Percentiles rank a stretch among this genome's conserved stretches.
These are phyloP conservation scores for Colletes gigas DNA, from an alignment of 1,140 invertebrate species.

Conservation along the genomic window DNA sequence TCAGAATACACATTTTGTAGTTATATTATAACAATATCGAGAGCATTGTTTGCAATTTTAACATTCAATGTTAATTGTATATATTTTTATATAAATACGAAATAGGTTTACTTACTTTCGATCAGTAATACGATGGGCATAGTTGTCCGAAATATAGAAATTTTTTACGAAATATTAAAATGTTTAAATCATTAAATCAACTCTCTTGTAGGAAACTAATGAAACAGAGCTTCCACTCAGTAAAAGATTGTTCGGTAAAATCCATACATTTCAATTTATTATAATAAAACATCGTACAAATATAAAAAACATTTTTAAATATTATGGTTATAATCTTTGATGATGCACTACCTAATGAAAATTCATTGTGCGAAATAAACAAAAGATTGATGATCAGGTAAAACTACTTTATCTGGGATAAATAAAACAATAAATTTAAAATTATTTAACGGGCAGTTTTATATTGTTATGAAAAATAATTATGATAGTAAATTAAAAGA, in stretches of 20 bases:
- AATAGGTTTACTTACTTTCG: too few species aligned
- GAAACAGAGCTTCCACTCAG: too few species aligned
- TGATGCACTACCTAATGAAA: too few species aligned
- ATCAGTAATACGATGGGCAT: not conserved
- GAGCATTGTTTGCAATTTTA: not conserved
- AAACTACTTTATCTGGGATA: too few species aligned
- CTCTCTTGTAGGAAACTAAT: too few species aligned
- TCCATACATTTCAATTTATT: too few species aligned
- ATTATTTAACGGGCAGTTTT: slow-evolving; percentile 39
- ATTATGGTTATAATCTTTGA: too few species aligned
- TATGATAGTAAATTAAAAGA: slow-evolving; percentile 16
- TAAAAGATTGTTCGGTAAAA: too few species aligned
- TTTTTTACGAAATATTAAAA: not conserved
- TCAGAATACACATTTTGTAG: not conserved
- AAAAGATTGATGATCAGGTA: too few species aligned
- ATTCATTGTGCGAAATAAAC: too few species aligned
- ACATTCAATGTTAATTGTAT: not conserved
- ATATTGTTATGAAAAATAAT: slow-evolving; percentile 9
- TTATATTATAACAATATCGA: not conserved
- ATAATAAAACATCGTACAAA: too few species aligned
- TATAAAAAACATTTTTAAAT: too few species aligned
- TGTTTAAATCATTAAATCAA: not conserved
- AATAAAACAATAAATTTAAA: not conserved
- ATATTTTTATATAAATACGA: not conserved
- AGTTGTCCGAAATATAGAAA: not conserved